Conservation (phyloP, 2,797 vertebrate species). For the Coracias cyanogaster region DNA sequence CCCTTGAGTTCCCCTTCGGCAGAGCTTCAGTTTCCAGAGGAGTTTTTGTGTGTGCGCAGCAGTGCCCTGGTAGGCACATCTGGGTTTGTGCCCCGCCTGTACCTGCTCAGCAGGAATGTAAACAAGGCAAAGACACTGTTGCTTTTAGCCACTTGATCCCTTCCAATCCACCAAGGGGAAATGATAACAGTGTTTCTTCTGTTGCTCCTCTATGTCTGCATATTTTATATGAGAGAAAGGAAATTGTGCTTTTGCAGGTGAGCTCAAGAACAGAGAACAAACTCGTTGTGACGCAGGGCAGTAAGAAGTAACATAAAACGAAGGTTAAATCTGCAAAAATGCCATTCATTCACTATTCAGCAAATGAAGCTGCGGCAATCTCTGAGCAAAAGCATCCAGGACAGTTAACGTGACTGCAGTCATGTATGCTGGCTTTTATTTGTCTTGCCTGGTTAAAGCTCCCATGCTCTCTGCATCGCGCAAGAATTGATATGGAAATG, state of each 20-base stretch:
- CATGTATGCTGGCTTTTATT: neutral
- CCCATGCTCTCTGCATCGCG: neutral
- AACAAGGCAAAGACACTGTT: neutral
- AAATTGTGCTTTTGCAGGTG: neutral
- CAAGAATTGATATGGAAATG: neutral
- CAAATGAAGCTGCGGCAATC: neutral
- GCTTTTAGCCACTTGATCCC: neutral
- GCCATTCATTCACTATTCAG: neutral
- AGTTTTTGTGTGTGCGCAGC: neutral
- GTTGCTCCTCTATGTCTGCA: neutral
- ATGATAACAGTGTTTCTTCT: neutral
- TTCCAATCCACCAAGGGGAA: neutral
- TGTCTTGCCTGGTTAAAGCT: neutral
- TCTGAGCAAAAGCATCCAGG: neutral
- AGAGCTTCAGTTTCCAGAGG: neutral
- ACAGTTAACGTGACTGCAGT: neutral
- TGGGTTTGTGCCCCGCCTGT: neutral
- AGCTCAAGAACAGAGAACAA: neutral
- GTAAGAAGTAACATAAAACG: slow-evolving; percentile 10
- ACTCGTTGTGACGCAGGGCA: slow-evolving; percentile 21
- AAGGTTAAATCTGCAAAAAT: slow-evolving; percentile 37
- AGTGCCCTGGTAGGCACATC: neutral
- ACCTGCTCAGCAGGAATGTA: slow-evolving; percentile 39
- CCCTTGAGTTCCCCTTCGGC: slow-evolving; percentile 41
- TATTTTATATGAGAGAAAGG: neutral